Percentiles rank a stretch among this genome's conserved stretches.
phyloP scores from a whole-genome alignment of 2,113 vertebrate species.

The Ctenomys sociabilis region DNA sequence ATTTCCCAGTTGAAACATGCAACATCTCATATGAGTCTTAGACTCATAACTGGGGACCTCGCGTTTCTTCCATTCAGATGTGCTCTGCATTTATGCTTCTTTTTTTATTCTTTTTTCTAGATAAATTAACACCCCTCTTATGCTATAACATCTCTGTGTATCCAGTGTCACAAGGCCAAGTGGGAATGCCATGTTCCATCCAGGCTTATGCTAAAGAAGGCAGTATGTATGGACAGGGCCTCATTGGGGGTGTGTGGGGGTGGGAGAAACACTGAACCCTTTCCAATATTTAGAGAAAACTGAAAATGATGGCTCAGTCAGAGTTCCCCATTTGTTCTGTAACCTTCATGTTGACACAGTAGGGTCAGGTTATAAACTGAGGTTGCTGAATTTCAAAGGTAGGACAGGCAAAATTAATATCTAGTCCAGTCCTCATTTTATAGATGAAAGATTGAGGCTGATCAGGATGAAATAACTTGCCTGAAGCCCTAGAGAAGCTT shows the following conservation, averaged over 20 bases:
- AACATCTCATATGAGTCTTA: background rate
- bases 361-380: background rate
- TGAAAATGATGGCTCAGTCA: background rate
- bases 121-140: slow-evolving; percentile 76
- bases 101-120: slow-evolving; percentile 67
- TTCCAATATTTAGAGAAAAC: background rate
- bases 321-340: background rate
- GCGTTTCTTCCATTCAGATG: background rate
- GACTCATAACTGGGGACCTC: background rate
- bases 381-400: background rate
- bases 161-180: slow-evolving; percentile 75
- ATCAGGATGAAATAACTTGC: background rate
- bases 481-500: background rate
- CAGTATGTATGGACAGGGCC: slow-evolving; percentile 80
- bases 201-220: slow-evolving; percentile 82
- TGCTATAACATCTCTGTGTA: slow-evolving; percentile 88
- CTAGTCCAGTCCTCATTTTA: background rate
- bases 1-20: background rate
- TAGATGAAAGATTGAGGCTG: background rate
- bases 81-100: background rate
- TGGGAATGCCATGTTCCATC: slow-evolving; percentile 76
- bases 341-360: background rate
- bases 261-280: too few species aligned
- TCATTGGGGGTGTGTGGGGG: too few species aligned
- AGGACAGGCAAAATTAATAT: background rate